Conservation (phyloP, 2,797 vertebrate species). For the Eulemur albifrons region DNA sequence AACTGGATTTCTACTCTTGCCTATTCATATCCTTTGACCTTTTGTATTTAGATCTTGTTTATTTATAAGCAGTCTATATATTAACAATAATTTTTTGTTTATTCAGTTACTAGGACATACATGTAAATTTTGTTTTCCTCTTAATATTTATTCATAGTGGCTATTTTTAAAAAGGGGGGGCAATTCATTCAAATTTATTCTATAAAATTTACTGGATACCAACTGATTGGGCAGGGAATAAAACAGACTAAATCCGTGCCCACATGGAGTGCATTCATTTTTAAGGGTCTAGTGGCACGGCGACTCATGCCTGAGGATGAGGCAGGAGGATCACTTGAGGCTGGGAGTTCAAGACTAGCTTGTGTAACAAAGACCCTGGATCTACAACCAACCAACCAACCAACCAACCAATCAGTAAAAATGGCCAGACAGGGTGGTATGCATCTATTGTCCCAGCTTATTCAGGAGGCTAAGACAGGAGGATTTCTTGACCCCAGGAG, state of each 20-base stretch:
- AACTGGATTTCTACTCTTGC: constrained; percentile 1
- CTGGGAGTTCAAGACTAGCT: background rate
- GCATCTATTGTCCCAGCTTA: background rate
- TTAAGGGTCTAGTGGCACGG: background rate
- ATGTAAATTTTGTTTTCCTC: constrained; percentile 23
- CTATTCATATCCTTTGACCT: background rate
- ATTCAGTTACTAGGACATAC: background rate
- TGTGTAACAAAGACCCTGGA: background rate
- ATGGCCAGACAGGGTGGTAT: background rate
- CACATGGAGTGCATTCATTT: background rate
- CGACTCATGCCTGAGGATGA: background rate
- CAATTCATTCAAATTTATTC: background rate
- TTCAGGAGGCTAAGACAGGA: background rate
- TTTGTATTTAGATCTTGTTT: background rate
- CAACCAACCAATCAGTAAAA: background rate
- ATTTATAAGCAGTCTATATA: background rate
- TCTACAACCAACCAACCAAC: background rate
- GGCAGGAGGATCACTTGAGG: background rate
- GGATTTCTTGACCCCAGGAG: background rate
- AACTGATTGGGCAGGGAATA: background rate
- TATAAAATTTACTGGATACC: background rate
- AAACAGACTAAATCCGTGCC: background rate
- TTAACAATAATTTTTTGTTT: background rate
- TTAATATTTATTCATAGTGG: constrained; percentile 3
- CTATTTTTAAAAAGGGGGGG: background rate